Evolutionary conservation across 1,140 invertebrate genomes (phyloP).

Genomic region (Leptoteleia sp.): DNA sequence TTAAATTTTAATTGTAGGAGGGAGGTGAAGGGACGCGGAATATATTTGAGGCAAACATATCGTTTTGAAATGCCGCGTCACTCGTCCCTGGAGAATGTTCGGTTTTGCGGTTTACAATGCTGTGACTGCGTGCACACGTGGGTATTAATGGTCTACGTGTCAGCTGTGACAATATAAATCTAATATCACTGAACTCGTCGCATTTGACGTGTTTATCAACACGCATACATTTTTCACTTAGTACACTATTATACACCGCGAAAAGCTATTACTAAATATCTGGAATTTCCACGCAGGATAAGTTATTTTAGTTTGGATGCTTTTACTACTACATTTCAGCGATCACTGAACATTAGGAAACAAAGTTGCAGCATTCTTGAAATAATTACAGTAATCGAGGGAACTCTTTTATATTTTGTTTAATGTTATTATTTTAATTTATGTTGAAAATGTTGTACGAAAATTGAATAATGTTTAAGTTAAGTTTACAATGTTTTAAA

Average conservation of each 20-base stretch:
- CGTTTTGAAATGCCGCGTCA: slow-evolving; percentile 39
- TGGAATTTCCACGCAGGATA: no score
- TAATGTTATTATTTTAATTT: no score
- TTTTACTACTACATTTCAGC: no score
- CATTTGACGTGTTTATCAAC: slow-evolving; percentile 48
- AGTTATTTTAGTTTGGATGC: no score
- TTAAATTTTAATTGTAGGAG: neutral
- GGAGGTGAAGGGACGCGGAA: neutral
- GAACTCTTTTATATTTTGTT: no score
- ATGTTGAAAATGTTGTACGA: no score
- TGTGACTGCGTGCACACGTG: slow-evolving; percentile 37
- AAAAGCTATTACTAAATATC: no score
- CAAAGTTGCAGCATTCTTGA: no score
- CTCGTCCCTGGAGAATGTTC: slow-evolving; percentile 52
- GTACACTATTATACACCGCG: slow-evolving; percentile 6
- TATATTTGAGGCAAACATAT: slow-evolving; percentile 38
- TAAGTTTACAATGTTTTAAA: no score
- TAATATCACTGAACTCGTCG: slow-evolving; percentile 36
- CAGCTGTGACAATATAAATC: slow-evolving; percentile 60
- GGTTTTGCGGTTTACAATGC: slow-evolving; percentile 61
- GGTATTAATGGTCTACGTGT: slow-evolving; percentile 56
- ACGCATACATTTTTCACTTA: slow-evolving; percentile 12
- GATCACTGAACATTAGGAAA: no score
- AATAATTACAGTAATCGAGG: no score
- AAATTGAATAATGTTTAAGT: no score